A percentile compares a stretch with the other conserved stretches of the same genome.
These are phyloP conservation scores for Mantis religiosa DNA, from an alignment of 2,888 invertebrate species.

Conservation along the genomic window DNA sequence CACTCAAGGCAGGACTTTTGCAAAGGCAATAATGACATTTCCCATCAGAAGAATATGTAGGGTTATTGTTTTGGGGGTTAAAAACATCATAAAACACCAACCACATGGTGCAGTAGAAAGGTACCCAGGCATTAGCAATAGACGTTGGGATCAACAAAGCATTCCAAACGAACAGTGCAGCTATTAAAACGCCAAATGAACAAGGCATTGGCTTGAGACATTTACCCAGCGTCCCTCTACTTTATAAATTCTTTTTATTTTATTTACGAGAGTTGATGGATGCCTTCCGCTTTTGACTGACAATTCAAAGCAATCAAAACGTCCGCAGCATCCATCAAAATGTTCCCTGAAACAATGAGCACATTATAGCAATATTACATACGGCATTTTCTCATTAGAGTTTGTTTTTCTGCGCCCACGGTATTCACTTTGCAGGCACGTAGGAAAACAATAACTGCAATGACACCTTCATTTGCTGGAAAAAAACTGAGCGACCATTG, in stretches of 20 bases:
- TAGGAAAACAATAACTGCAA: neutral
- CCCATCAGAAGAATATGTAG: too few relatives aligned
- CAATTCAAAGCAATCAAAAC: neutral
- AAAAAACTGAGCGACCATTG: too few relatives aligned
- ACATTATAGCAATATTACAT: neutral
- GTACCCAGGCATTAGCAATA: too few relatives aligned
- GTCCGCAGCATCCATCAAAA: neutral
- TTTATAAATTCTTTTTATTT: neutral
- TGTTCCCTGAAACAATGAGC: neutral
- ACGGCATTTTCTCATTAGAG: neutral
- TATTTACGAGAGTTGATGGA: neutral
- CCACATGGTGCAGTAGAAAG: too few relatives aligned
- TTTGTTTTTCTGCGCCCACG: neutral
- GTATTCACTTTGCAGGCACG: neutral
- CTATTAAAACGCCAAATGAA: neutral
- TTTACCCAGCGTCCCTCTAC: neutral
- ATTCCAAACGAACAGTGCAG: too few relatives aligned
- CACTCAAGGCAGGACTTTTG: too few relatives aligned
- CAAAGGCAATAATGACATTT: too few relatives aligned
- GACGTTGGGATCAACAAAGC: too few relatives aligned
- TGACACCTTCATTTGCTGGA: neutral
- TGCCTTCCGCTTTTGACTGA: neutral
- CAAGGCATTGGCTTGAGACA: neutral
- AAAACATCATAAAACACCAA: too few relatives aligned
- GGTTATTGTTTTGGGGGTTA: too few relatives aligned